These are phyloP conservation scores for Heliconius hermathena DNA, from an alignment of 1,140 invertebrate species.

Conservation along the genomic window DNA sequence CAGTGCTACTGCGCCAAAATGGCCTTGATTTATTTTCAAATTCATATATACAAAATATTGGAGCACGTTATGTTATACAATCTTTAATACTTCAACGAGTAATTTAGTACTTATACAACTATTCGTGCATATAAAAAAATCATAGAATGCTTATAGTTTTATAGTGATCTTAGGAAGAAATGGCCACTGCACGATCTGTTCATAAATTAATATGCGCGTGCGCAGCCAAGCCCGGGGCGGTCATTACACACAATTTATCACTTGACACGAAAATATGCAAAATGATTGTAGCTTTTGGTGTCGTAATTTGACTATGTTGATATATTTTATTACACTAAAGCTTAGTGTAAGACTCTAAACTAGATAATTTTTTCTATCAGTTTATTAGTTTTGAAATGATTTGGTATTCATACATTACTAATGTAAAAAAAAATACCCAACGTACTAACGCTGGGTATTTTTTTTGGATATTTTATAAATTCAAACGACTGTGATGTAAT, in stretches of 20 bases:
- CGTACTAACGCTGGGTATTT: too few relatives aligned
- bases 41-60: too few relatives aligned
- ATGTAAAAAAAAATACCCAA: too few relatives aligned
- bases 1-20: too few relatives aligned
- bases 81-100: too few relatives aligned
- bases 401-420: neutral
- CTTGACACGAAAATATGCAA: slow-evolving; percentile 36
- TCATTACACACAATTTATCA: slow-evolving; percentile 39
- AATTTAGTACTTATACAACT: neutral
- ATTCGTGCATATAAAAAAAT: slow-evolving; percentile 27
- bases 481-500: too few relatives aligned
- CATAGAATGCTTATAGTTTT: neutral
- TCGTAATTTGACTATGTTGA: slow-evolving; percentile 1
- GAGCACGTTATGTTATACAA: too few relatives aligned
- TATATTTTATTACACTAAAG: neutral
- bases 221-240: slow-evolving; percentile 29
- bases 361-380: neutral
- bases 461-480: too few relatives aligned
- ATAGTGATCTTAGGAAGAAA: slow-evolving; percentile 36
- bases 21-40: too few relatives aligned
- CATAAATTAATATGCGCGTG: slow-evolving; percentile 36
- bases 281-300: slow-evolving; percentile 18
- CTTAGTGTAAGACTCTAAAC: neutral
- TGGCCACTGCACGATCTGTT: slow-evolving; percentile 40
- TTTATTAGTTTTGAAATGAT: neutral